These are phyloP conservation scores for Cepaea nemoralis DNA, from an alignment of 1,140 invertebrate species.

Conservation along the genomic window DNA sequence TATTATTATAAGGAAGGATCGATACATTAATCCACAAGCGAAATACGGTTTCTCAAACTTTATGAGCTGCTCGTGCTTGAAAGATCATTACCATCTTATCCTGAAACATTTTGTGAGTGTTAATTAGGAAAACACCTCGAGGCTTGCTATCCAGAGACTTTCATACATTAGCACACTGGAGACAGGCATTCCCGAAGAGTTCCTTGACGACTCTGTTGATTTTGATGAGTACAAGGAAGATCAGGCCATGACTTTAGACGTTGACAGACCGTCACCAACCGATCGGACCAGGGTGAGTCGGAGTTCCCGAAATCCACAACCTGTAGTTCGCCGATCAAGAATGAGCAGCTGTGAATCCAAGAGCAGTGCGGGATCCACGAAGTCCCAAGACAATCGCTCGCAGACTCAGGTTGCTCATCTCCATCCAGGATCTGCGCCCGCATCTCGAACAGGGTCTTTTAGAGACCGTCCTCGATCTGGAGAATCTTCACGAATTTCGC, in stretches of 20 bases:
- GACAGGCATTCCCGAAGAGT: constrained; percentile 8
- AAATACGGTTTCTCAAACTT: too few species aligned
- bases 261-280: not conserved
- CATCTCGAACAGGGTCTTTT: not conserved
- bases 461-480: not conserved
- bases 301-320: not conserved
- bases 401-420: not conserved
- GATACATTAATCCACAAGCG: too few species aligned
- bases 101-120: too few species aligned
- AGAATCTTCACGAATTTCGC: not conserved
- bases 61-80: too few species aligned
- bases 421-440: not conserved
- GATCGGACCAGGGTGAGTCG: not conserved
- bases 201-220: not conserved
- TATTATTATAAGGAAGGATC: too few species aligned
- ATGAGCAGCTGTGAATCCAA: constrained; percentile 42
- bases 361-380: constrained; percentile 27
- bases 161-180: constrained; percentile 30
- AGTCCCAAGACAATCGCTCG: not conserved
- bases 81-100: too few species aligned
- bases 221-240: not conserved
- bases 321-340: not conserved
- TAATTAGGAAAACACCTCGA: too few species aligned
- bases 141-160: too few species aligned
- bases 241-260: not conserved